These are phyloP conservation scores for Sinocyclocheilus rhinocerous DNA, from an alignment of 2,113 vertebrate genomes.

Conservation along the genomic window DNA sequence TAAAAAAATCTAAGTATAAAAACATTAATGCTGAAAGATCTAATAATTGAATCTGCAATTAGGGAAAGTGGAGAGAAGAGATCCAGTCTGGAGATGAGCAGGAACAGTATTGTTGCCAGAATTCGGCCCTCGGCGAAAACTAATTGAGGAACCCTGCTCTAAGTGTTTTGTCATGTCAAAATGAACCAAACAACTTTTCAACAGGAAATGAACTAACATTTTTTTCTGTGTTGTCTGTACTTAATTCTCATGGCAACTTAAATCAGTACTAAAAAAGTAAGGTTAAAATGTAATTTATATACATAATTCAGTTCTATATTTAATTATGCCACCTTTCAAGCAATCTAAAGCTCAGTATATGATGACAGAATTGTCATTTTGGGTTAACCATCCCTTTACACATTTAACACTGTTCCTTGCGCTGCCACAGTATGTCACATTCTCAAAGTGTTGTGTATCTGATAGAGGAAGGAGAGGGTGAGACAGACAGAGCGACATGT, in stretches of 20 bases:
- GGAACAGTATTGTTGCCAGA: too few species aligned
- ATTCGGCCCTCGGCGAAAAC: too few species aligned
- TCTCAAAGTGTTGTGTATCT: conserved; percentile 30
- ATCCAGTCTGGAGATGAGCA: too few species aligned
- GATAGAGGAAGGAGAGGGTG: conserved; percentile 17
- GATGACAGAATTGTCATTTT: neutral
- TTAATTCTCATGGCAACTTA: neutral
- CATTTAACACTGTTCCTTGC: neutral
- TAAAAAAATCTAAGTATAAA: too few species aligned
- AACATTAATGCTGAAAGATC: too few species aligned
- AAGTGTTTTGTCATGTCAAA: neutral
- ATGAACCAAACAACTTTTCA: neutral
- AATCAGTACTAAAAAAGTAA: neutral
- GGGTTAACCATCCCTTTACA: neutral
- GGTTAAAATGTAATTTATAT: too few species aligned
- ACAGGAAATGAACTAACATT: neutral
- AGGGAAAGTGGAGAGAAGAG: too few species aligned
- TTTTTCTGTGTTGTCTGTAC: neutral
- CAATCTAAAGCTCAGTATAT: neutral
- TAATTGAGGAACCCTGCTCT: too few species aligned
- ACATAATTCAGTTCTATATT: too few species aligned
- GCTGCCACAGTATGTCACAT: neutral
- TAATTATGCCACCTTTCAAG: neutral
- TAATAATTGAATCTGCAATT: too few species aligned
- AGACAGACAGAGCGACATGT: conserved; percentile 25